These are phyloP conservation scores for Mandrillus leucophaeus DNA, from an alignment of 2,113 vertebrate genomes.

Conservation along the genomic window DNA sequence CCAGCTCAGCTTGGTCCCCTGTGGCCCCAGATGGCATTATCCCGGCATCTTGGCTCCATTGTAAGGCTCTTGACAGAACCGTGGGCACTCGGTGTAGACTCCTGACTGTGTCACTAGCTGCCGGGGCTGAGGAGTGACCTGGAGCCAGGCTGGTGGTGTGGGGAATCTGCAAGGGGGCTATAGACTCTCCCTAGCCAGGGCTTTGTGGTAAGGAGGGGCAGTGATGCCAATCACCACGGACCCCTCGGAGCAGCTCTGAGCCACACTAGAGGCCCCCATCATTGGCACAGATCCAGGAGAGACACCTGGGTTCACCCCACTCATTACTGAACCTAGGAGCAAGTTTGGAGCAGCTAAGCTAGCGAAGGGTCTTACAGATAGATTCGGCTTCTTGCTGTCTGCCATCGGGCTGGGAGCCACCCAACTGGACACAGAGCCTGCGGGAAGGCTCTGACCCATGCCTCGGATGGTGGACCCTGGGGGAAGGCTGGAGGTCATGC, in stretches of 20 bases:
- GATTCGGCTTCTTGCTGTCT: background rate
- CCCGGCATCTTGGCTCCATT: no score
- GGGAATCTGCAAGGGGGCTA: background rate
- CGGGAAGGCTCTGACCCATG: background rate
- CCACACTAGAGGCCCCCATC: background rate
- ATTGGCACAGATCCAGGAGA: background rate
- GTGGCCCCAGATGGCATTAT: fast-evolving
- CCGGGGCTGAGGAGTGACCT: background rate
- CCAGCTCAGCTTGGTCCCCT: background rate
- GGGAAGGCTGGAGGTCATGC: background rate
- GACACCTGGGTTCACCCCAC: fast-evolving
- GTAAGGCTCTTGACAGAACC: background rate
- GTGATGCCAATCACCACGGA: background rate
- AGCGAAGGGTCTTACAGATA: fast-evolving
- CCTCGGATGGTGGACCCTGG: background rate
- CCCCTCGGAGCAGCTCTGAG: background rate
- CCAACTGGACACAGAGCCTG: no score
- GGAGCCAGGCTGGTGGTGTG: background rate
- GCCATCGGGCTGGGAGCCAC: no score
- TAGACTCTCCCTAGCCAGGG: background rate
- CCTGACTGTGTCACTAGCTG: fast-evolving
- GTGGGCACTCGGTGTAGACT: fast-evolving
- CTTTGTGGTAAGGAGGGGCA: background rate
- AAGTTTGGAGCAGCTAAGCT: background rate
- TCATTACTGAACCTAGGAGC: background rate